Evolutionary conservation across 2,888 invertebrate genomes (phyloP), one percentile per base, ranked within the genome.

Genomic region (Lamproptera curius): DNA sequence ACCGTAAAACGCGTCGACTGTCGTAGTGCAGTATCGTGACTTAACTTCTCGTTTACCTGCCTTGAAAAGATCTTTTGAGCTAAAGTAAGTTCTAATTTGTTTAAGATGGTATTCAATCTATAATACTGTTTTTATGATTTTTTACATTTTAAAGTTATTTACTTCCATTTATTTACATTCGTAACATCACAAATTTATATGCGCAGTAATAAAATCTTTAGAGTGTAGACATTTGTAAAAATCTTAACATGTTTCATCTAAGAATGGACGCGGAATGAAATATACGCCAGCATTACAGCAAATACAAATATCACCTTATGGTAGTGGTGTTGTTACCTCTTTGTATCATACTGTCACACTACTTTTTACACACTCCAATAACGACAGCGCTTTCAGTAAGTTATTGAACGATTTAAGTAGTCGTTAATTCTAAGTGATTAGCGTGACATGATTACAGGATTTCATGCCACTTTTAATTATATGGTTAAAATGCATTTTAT

Each of bases 261-360:
- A 92, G 67, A 90, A 90, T 60, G 92, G 91, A 0, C 89, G 89
- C 10, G 92, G 92, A 66, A 76, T 91, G 62, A 91, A 92, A 68
- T 92, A 91, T 73, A 88, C 89, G 60, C 81, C 92, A 43, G 89
- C 91, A 47, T 93, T 93, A 0, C 89, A 90, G 51, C 86, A 87
- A 55, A 63, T 77, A 23, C 86, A 87, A 56, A 65, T 81, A 46
- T 70, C 70, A 2, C 70, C 72, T 2, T 67, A 62, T 16, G 77
- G 77, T 15, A 58, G 59, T 10, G 69, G 67, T 8, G 78, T 70
- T 41, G 89, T 76, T 62, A 68, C 58, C 63, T 73, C 65, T 61
- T 81, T 76, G 59, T 82, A 65, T 33, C 78, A 76, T 43, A 70
- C 73, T 0, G 77, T 81, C 37, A 80, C 79, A 2, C 56, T 87